These are phyloP conservation scores for Mormyrus hasselquistii DNA, from an alignment of 2,797 vertebrate species.

Conservation along the genomic window DNA sequence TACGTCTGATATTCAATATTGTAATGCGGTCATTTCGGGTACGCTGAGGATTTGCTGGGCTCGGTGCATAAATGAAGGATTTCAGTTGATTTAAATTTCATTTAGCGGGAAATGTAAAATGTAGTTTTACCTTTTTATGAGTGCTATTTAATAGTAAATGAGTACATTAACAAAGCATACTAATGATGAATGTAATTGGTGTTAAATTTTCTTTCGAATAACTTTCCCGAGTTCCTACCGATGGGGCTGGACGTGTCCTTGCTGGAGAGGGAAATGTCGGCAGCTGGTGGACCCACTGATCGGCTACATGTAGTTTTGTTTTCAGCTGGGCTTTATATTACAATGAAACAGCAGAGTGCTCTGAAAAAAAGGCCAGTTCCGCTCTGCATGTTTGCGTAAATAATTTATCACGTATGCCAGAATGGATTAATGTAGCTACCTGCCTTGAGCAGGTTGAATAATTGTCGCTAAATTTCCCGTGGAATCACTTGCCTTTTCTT, in stretches of 20 bases:
- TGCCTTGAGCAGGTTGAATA: conserved; percentile 14
- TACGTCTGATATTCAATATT: conserved; percentile 64
- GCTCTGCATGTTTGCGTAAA: conserved; percentile 26
- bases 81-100: conserved; percentile 53
- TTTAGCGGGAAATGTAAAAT: conserved; percentile 44
- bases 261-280: conserved; percentile 22
- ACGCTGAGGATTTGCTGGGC: conserved; percentile 48
- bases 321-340: background rate
- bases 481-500: conserved; percentile 25
- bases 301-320: background rate
- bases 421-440: conserved; percentile 27
- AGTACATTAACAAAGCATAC: conserved; percentile 46
- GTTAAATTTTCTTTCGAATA: conserved; percentile 42
- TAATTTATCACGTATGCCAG: conserved; percentile 34
- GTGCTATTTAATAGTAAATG: conserved; percentile 43
- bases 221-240: conserved; percentile 25
- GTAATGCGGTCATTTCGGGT: conserved; percentile 53
- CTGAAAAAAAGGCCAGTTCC: background rate
- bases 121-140: conserved; percentile 33
- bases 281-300: conserved; percentile 28
- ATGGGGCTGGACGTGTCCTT: conserved; percentile 13
- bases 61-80: conserved; percentile 55
- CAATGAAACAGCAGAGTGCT: background rate
- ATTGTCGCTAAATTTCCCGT: conserved; percentile 25
- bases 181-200: conserved; percentile 49